Base-by-base conservation (phyloP, 53 echinoderm and acorn worm species). In the Hippasteria phrygiana region DNA sequence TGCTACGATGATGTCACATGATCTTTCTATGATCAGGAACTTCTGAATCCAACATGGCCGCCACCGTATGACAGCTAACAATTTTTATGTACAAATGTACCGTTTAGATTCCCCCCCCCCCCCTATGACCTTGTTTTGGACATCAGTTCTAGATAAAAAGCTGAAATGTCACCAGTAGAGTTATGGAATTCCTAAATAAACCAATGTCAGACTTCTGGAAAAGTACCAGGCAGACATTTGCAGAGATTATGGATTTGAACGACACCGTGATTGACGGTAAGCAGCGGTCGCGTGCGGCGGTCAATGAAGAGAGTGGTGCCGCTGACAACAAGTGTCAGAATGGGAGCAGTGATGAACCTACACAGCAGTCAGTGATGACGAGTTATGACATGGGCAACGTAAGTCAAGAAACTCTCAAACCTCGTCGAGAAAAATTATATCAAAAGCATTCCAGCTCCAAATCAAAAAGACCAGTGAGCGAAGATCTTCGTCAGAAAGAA, bases 191-290 rank as follows among this genome's bases (percentile, higher is more conserved):
- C 54, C 78, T 95, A 42, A 96, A 93, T 51, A 91, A 71, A 41
- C 96, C 96, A 18, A 84, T 96, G 88, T 81, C 93, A 29, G 95
- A 96, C 65, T 84, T 93, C 48, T 96, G 96, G 96, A 96, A 91
- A 75, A 92, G 90, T 36, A 96, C 96, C 17, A 96, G 95, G 42
- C 65, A 88, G 70, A 93, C 93, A 33, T 91, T 96, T 43, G 71
- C 95, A 2, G 96, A 95, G 47, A 89, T 93, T 35, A 87, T 94
- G 82, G 96, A 96, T 55, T 74, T 88, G 32, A 84, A 92, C 77
- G 87, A 82, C 62, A 54, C 64, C 20, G 80, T 70, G 5, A 79
- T 80, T 22, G 71, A 53, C 71, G 39, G 53, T 32, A 26, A 69
- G 41, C 71, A 18, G 53, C 72, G 31, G 50, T n/a, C 51, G 70